phyloP scores from a whole-genome alignment of 2,888 invertebrate species.

The Ephialtes manifestator region DNA sequence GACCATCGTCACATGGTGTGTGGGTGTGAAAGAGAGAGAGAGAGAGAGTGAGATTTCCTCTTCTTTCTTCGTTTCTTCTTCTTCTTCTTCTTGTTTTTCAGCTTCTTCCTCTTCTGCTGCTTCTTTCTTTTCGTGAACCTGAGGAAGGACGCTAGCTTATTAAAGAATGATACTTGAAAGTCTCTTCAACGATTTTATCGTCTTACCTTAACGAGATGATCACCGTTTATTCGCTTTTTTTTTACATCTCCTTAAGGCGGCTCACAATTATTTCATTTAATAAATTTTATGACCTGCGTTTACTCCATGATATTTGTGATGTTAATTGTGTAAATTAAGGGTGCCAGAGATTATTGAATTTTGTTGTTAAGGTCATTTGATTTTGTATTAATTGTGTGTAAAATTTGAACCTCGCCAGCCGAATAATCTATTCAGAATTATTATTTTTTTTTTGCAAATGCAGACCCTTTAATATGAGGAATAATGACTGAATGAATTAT shows the following conservation, averaged over 20 bases:
- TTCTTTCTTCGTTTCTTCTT: not conserved
- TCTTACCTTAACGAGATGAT: not conserved
- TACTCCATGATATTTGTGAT: not conserved
- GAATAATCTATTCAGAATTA: too few relatives aligned
- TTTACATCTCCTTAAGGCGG: not conserved
- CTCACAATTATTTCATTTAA: constrained; percentile 42
- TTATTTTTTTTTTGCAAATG: too few relatives aligned
- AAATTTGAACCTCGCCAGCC: too few relatives aligned
- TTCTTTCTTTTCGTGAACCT: not conserved
- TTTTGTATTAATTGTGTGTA: too few relatives aligned
- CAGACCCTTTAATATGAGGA: too few relatives aligned
- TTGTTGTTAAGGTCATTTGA: not conserved
- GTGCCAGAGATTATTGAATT: constrained; percentile 14
- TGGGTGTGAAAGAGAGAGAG: constrained; percentile 31
- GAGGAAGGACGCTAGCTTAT: not conserved
- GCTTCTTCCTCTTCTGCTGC: not conserved
- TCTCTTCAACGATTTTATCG: not conserved
- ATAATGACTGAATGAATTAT: constrained; percentile 4
- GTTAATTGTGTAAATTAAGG: constrained; percentile 18
- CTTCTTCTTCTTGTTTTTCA: not conserved
- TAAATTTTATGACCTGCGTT: not conserved
- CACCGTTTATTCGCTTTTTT: not conserved
- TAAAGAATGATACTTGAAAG: not conserved
- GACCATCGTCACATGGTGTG: constrained; percentile 44
- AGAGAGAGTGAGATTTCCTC: not conserved